phyloP scores from a whole-genome alignment of 2,797 vertebrate species.

The Zonotrichia albicollis region DNA sequence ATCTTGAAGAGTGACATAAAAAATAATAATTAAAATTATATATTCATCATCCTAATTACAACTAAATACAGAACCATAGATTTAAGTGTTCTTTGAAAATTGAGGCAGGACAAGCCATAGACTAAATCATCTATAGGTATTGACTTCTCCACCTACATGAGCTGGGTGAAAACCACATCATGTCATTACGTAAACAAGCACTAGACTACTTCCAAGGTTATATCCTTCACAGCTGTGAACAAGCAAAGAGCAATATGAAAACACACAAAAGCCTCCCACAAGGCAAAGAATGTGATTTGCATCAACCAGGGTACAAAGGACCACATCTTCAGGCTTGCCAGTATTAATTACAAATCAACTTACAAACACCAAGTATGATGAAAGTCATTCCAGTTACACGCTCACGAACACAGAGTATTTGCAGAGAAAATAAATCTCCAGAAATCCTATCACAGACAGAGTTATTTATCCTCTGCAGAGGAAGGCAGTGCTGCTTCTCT shows the following conservation, averaged over 20 bases:
- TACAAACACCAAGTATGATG: neutral
- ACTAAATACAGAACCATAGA: neutral
- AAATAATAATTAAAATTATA: neutral
- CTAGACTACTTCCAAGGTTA: slow-evolving; percentile 13
- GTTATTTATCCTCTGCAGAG: neutral
- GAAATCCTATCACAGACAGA: neutral
- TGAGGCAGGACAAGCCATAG: neutral
- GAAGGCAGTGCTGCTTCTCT: neutral
- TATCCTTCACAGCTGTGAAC: slow-evolving; percentile 17
- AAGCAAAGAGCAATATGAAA: neutral
- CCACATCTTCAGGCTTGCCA: neutral
- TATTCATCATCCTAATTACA: neutral
- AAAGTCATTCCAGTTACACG: neutral
- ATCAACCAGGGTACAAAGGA: neutral
- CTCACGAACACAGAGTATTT: neutral
- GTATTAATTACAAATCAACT: neutral
- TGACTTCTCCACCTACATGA: neutral
- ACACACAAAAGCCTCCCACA: neutral
- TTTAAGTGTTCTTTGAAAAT: neutral
- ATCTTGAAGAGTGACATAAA: neutral
- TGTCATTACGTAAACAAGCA: neutral
- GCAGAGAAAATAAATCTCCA: neutral
- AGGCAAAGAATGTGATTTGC: neutral
- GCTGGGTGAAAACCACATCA: neutral
- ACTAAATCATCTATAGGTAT: neutral